Conservation (phyloP, 2,888 invertebrate genomes). For the Ormyrus pomaceus region DNA sequence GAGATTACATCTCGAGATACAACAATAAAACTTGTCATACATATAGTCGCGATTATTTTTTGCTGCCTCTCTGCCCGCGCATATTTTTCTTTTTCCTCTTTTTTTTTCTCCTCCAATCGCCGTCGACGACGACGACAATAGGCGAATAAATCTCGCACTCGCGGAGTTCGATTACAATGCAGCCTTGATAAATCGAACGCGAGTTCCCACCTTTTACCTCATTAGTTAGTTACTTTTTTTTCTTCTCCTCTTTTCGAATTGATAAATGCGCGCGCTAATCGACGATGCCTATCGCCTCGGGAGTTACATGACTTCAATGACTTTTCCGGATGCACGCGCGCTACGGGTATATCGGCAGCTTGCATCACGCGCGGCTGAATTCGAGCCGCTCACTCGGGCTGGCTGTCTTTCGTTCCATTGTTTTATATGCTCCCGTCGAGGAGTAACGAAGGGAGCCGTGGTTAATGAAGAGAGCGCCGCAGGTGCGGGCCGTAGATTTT, state of each 20-base stretch:
- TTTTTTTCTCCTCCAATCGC: neutral
- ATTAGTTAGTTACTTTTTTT: neutral
- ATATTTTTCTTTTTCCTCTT: neutral
- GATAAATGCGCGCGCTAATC: slow-evolving; percentile 34
- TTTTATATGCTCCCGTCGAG: too few species aligned
- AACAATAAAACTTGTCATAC: slow-evolving; percentile 37
- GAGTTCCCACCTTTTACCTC: slow-evolving; percentile 26
- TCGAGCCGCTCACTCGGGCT: too few species aligned
- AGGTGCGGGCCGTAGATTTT: too few species aligned
- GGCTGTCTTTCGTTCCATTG: too few species aligned
- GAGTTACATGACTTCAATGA: neutral
- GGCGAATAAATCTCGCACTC: slow-evolving; percentile 46
- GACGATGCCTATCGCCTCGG: neutral
- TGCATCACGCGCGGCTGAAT: too few species aligned
- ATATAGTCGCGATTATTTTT: neutral
- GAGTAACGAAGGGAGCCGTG: too few species aligned
- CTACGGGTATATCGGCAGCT: neutral
- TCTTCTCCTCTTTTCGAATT: neutral
- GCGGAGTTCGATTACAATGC: slow-evolving; percentile 39
- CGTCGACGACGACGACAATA: slow-evolving; percentile 42
- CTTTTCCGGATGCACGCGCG: slow-evolving; percentile 26
- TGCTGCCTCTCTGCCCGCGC: neutral
- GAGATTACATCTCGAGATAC: slow-evolving; percentile 31
- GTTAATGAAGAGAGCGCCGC: too few species aligned
- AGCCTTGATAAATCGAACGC: slow-evolving; percentile 5